These are phyloP conservation scores for Drosophila ogumai DNA, from an alignment of 1,140 invertebrate genomes.

Conservation along the genomic window DNA sequence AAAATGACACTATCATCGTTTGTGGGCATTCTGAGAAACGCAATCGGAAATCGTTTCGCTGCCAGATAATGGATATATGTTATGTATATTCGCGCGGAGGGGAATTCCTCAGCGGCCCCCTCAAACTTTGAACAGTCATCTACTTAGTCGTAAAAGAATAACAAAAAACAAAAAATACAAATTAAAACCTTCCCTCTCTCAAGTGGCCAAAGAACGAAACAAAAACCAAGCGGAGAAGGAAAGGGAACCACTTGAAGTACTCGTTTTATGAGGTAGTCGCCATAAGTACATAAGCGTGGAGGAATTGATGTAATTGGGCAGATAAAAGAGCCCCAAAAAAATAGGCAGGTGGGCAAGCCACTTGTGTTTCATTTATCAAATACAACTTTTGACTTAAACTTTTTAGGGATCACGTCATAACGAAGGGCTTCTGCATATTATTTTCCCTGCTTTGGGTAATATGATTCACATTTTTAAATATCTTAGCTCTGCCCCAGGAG, in stretches of 20 bases:
- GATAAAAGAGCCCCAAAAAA: constrained; percentile 21
- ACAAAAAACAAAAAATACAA: constrained; percentile 5
- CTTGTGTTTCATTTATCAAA: constrained; percentile 1
- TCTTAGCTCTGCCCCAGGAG: neutral
- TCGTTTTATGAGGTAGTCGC: constrained; percentile 19
- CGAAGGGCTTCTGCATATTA: no score
- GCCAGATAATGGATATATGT: constrained; percentile 18
- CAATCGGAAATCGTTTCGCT: constrained; percentile 10
- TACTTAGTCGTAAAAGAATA: constrained; percentile 13
- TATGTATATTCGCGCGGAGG: constrained; percentile 4
- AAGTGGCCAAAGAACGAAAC: constrained; percentile 9
- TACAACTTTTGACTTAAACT: neutral
- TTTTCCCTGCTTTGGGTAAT: neutral
- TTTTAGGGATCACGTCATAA: neutral
- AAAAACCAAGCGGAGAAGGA: neutral
- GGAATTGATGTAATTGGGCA: constrained; percentile 42
- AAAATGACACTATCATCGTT: constrained; percentile 26
- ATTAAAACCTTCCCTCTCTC: constrained; percentile 19
- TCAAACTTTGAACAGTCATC: constrained; percentile 29
- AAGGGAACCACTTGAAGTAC: constrained; percentile 24
- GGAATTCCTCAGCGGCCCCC: constrained; percentile 20
- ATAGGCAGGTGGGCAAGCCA: constrained; percentile 7
- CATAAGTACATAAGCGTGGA: constrained; percentile 35
- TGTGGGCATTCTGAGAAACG: constrained; percentile 23
- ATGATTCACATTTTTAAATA: neutral